phyloP scores from a whole-genome alignment of 2,888 invertebrate genomes.

The Hermaeophaga mercurialis region DNA sequence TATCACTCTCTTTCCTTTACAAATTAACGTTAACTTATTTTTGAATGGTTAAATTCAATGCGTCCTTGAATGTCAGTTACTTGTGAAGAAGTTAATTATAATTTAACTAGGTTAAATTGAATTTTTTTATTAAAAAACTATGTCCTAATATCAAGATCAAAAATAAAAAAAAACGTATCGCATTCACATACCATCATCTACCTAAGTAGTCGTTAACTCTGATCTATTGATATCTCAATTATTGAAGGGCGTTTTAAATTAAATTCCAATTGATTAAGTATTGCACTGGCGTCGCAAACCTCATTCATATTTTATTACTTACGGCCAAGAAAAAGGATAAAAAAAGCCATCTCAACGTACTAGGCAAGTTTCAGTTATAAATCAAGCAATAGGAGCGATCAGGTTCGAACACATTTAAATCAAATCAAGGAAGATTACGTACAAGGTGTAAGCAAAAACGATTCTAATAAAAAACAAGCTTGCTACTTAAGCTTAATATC shows the following conservation, averaged over 20 bases:
- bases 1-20: too few species aligned
- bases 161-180: too few species aligned
- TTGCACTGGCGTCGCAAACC: background rate
- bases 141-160: too few species aligned
- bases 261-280: constrained; percentile 11
- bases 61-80: too few species aligned
- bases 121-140: too few species aligned
- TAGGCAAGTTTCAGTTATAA: constrained; percentile 1
- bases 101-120: too few species aligned
- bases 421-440: background rate
- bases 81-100: too few species aligned
- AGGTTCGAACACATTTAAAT: background rate
- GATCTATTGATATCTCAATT: constrained; percentile 8
- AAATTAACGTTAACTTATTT: too few species aligned
- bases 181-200: background rate
- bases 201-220: constrained; percentile 3
- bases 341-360: background rate
- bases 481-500: too few species aligned
- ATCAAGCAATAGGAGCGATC: constrained; percentile 5
- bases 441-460: background rate
- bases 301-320: constrained; percentile 8
- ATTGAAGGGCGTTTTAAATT: constrained; percentile 7
- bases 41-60: too few species aligned
- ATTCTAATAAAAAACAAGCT: too few species aligned
- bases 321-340: background rate